A percentile compares a stretch with the other conserved stretches of the same genome.
Evolutionary conservation across 2,888 invertebrate genomes (phyloP).

Genomic region (Hydrotaea cyrtoneurina): DNA sequence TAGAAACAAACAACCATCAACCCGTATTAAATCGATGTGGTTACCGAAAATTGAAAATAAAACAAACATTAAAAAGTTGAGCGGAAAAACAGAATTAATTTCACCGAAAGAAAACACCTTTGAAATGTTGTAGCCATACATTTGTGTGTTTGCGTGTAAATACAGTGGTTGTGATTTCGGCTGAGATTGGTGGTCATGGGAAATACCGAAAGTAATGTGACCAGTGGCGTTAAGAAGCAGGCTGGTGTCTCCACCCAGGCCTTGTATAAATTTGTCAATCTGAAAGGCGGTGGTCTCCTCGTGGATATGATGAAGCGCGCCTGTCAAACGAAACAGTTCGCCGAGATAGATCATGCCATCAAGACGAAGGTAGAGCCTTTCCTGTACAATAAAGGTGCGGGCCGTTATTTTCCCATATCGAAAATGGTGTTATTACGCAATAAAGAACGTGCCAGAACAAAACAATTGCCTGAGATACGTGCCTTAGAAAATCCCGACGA

Average conservation of each 20-base stretch:
- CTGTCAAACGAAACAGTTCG: conserved; percentile 93
- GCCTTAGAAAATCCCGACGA: conserved; percentile 92
- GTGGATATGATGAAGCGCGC: conserved; percentile 97
- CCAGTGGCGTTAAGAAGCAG: conserved; percentile 97
- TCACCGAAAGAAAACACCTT: neutral
- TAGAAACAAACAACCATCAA: neutral
- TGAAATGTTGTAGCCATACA: conserved; percentile 37
- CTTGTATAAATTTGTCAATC: conserved; percentile 93
- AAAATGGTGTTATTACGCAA: conserved; percentile 92
- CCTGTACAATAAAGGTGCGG: conserved; percentile 95
- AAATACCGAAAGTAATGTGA: conserved; percentile 93
- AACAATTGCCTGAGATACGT: conserved; percentile 88
- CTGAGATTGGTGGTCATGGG: conserved; percentile 82
- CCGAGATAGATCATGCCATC: conserved; percentile 95
- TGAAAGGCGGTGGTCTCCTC: conserved; percentile 96
- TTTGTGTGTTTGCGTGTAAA: neutral
- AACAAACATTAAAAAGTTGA: conserved; percentile 23
- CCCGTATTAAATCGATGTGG: conserved; percentile 61
- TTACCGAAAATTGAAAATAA: neutral
- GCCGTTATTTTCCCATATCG: conserved; percentile 93
- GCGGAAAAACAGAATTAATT: conserved; percentile 11
- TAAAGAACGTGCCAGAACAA: conserved; percentile 90
- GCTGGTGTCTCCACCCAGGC: conserved; percentile 92
- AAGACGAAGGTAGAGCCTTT: conserved; percentile 95
- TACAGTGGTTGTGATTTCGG: neutral